Conservation (phyloP, 1,140 invertebrate genomes). For the Tribolium madens region DNA sequence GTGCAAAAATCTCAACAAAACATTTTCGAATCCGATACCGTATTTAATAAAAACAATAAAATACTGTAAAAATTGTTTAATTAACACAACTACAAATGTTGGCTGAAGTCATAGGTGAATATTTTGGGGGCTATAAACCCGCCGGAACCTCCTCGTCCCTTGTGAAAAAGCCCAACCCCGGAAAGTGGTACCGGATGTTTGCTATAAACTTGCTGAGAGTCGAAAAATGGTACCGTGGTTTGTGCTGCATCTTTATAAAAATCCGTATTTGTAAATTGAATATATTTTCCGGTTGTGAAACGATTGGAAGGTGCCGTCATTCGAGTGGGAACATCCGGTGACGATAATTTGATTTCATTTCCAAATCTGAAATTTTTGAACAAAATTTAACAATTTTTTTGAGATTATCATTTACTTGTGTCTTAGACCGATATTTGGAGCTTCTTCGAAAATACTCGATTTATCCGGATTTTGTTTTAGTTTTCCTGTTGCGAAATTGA, state of each 20-base stretch:
- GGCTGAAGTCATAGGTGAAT: constrained; percentile 73
- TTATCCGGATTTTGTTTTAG: neutral
- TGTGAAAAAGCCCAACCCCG: constrained; percentile 82
- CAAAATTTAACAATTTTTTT: too few species aligned
- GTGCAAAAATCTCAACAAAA: too few species aligned
- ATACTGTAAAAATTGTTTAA: too few species aligned
- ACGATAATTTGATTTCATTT: neutral
- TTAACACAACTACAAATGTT: too few species aligned
- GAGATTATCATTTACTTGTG: too few species aligned
- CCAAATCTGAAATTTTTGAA: neutral
- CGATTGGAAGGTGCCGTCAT: neutral
- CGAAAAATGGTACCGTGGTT: constrained; percentile 83
- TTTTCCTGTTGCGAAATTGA: neutral
- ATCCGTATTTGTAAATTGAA: constrained; percentile 79
- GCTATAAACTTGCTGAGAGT: constrained; percentile 76
- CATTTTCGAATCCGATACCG: too few species aligned
- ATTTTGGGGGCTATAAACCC: constrained; percentile 82
- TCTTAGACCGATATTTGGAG: neutral
- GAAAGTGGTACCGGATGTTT: constrained; percentile 72
- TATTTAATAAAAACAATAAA: too few species aligned
- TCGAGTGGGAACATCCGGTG: neutral
- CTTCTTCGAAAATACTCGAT: neutral
- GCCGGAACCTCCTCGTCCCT: constrained; percentile 74
- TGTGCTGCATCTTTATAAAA: constrained; percentile 81
- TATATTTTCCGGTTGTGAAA: constrained; percentile 73